Conservation (phyloP, 2,888 invertebrate species). For the Bimastos eiseni region DNA sequence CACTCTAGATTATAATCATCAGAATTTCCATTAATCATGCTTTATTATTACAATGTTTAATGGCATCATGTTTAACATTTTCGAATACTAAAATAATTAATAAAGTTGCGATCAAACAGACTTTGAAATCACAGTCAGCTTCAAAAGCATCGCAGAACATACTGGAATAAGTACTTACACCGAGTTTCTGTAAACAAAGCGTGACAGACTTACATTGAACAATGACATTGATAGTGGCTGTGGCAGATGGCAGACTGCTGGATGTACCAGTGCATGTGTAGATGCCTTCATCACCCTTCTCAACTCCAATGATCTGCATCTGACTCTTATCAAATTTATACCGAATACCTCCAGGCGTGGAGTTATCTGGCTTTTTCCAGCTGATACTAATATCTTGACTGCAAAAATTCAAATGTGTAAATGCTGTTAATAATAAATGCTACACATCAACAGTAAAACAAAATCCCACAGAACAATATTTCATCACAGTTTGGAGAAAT, state of each 20-base stretch:
- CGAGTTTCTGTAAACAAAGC: not conserved
- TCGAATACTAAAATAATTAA: not conserved
- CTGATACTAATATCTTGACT: not conserved
- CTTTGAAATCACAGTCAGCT: not conserved
- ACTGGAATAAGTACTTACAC: not conserved
- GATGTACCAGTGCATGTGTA: conserved; percentile 31
- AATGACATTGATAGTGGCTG: conserved; percentile 16
- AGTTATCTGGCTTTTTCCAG: conserved; percentile 25
- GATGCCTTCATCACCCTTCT: conserved; percentile 26
- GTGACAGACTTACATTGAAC: conserved; percentile 25
- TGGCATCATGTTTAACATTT: not conserved
- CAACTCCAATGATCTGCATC: conserved; percentile 15
- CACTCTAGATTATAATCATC: too few relatives aligned
- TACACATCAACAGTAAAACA: not conserved
- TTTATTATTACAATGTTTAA: not conserved
- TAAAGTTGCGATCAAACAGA: not conserved
- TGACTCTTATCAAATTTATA: not conserved
- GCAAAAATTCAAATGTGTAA: not conserved
- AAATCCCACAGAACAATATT: not conserved
- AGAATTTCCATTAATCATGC: not conserved
- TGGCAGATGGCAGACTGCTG: not conserved
- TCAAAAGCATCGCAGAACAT: not conserved
- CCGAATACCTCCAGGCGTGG: not conserved
- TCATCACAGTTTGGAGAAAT: not conserved
- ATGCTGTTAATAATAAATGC: not conserved